Base-by-base conservation (phyloP, 2,113 vertebrate species). In the Gallinago undulata region DNA sequence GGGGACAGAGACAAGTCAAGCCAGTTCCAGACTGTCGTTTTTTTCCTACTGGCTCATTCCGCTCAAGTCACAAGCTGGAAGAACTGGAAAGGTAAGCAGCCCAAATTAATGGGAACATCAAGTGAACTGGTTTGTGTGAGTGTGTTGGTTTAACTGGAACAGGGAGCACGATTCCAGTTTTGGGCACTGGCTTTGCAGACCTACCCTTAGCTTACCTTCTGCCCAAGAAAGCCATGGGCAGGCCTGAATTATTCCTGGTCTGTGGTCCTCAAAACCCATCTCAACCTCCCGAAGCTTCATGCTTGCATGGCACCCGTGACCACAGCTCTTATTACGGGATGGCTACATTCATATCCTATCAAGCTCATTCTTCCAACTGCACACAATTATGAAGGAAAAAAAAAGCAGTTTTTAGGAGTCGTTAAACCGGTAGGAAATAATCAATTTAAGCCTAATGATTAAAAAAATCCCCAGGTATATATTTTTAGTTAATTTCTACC, bases 31-130 rank as follows among this genome's bases (percentile, higher is more conserved):
- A 78, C 87, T 48, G 84, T 73, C 94, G 94, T 94, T 94, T 39
- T 39, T 95, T 96, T 94, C 91, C 81, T 88, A 74, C 90, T 77
- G 86, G 88, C 85, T 97, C 94, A 85, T 87, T 87, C 74, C 87
- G 63, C 67, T 89, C 70, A 88, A 96, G 86, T 94, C 93, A 96
- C 83, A 94, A 96, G 93, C 96, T 66, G 91, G 97, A 97, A 97
- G 95, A 96, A 97, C 97, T 97, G 95, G 96, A 97, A 97, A 95
- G 88, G 96, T 97, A 96, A 91, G 95, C 91, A 94, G 79, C 37
- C 60, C 83, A 94, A 96, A 97, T 97, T 96, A 97, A 95, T 95
- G 86, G 91, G 90, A 90, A 91, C 92, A 94, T 64, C 67, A 82
- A 96, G 83, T 82, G 85, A 97, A 72, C 94, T 82, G 81, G 77